Evolutionary conservation across 2,797 vertebrate species (phyloP), one percentile per base, ranked within the genome.

Genomic region (Thamnophis elegans): DNA sequence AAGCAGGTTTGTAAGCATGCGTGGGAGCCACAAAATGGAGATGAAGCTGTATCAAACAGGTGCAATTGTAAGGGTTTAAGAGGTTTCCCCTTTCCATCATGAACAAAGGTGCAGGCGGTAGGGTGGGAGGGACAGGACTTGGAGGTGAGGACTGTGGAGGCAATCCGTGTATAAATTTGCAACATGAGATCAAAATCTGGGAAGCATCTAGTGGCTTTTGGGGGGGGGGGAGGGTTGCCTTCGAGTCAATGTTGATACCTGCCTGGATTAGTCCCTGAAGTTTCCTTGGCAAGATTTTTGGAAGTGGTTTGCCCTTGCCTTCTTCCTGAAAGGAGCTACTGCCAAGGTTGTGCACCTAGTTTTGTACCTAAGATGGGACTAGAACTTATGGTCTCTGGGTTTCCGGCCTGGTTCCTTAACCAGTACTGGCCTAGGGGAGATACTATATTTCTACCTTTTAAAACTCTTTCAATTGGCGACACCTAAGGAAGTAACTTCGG

Each of bases 1-100:
- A 91, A 51, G 54, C 91, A 94, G 96, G 95, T 86, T 93, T 93
- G 65, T 91, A 89, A 95, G 89, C 96, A 97, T 96, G 95, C 90
- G 8, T 92, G 0, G 1, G 10, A 56, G 92, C 94, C 91, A 94
- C 20, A 42, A 87, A 92, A 94, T 93, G 94, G 95, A 42, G 91
- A 94, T 92, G 92, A 93, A 89, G 56, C 87, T 95, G 91, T 36
- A 5, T 20, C 91, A 88, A 87, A 93, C 65, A 85, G 78, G 68
- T 12, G 73, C 90, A 92, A 5, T 78, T 65, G 25, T 94, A 90
- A 2, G 1, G 4, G 88, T 4, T 56, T 94, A 56, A 89, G 36
- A 42, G 94, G 93, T 91, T 89, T 55, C 89, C 65, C 11, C n/a
- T 62, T 92, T 51, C 42, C 7, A 26, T 28, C 47, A 36, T 58